Base-by-base conservation (phyloP, 2,113 vertebrate genomes). In the Poecilia latipinna region DNA sequence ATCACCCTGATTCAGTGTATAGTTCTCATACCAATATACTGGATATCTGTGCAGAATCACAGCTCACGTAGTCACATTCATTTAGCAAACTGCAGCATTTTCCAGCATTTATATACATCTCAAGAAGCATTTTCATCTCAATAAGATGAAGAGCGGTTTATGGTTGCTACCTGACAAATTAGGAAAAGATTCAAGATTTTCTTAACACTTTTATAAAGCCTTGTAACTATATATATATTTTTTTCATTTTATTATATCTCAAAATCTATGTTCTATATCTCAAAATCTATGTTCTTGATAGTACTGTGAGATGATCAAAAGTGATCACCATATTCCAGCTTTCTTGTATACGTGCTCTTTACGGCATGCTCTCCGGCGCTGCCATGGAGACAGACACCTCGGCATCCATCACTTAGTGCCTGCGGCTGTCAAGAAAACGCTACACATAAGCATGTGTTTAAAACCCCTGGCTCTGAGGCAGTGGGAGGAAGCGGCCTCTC, bases 371-470 rank as follows among this genome's bases (percentile, higher is more conserved):
- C 78, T 74, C 70, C 61, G 61, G 65, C 68, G 82, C 89, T 88
- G 84, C 87, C 84, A 88, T 90, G 88, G 91, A 83, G 89, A 92
- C 88, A 87, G 90, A 91, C 90, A 89, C 80, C 80, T 87, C 82
- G 82, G 82, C 67, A 65, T 86, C 83, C 13, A 44, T 82, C 80
- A 68, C 81, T 88, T 80, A 84, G 76, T 85, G 85, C 83, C 80
- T 73, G 64, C 57, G 71, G 88, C 86, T 85, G 77, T 89, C 86
- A 85, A 48, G 66, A 91, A 85, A 91, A 82, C 67, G 74, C 80
- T 75, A 70, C 86, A 86, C 83, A 84, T 79, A 78, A 82, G 86
- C 84, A 64, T 87, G 83, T 88, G 82, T 86, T 90, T 83, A 82
- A 82, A 84, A 17, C 74, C 86, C 82, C 80, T 81, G 79, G 84